Base-by-base conservation (phyloP, 2,888 invertebrate species). In the Latheticus oryzae region DNA sequence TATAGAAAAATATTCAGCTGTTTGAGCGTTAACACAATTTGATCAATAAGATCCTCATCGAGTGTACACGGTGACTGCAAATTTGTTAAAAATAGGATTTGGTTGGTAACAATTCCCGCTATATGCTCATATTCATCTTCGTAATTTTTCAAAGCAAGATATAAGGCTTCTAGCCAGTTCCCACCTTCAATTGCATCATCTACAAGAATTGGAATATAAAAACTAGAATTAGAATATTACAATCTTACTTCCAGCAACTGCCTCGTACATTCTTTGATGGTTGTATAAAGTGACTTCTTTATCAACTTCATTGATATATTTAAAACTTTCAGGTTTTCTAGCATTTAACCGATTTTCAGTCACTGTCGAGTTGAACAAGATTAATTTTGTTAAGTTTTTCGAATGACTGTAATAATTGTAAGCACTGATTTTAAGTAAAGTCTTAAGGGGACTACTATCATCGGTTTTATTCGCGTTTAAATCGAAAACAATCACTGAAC, bases 41-140 rank as follows among this genome's bases (percentile, higher is more conserved):
- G 38, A n/a, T 47, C 8, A 5, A 58, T 16, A 21, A 38, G 33
- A 1, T 4, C n/a, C 1, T 38, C 3, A 19, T 51, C 13, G 8
- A 15, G 3, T 1, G 8, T 15, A 5, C 13, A 5, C 2, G 23
- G 33, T 12, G 21, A 8, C 5, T 3, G n/a, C 1, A 58, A 28
- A 35, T 58, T 53, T 5, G 48, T 58, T 17, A 58, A 42, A 30
- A 58, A 48, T 9, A 58, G 30, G n/a, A 58, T 11, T 23, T 58
- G 58, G 12, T 21, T 17, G 0, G 53, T 53, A 4, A 53, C 23
- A 13, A 58, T 19, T 1, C 30, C 35, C 2, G 5, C 33, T 5
- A 33, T 19, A 11, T 17, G 32, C 3, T 26, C 15, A 12, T 16
- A 58, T 13, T 53, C 53, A 9, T 58, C 53, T 5, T n/a, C 9